phyloP scores from a whole-genome alignment of 2,113 vertebrate genomes.

The Haemorhous mexicanus region DNA sequence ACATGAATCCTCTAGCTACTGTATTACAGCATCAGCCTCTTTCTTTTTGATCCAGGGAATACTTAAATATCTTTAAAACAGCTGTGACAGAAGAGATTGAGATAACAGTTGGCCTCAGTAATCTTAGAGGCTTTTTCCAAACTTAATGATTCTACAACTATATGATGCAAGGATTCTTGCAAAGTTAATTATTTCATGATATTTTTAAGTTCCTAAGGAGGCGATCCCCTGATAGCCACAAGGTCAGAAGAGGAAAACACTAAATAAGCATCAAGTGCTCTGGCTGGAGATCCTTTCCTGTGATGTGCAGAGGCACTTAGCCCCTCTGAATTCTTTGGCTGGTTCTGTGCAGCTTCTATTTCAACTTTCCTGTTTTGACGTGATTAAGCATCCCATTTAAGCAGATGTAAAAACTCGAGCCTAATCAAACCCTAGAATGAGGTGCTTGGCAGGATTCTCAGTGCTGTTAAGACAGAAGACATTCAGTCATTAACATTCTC shows the following conservation, averaged over 20 bases:
- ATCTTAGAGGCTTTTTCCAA: neutral
- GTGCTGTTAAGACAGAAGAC: neutral
- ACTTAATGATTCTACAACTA: neutral
- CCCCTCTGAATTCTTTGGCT: neutral
- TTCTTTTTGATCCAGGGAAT: neutral
- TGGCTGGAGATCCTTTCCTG: neutral
- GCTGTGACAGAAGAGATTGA: neutral
- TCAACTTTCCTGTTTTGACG: neutral
- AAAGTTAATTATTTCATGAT: neutral
- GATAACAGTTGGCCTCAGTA: accelerated
- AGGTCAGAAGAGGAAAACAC: neutral
- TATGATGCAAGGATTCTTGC: neutral
- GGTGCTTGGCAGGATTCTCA: neutral
- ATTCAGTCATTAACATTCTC: neutral
- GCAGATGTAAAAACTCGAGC: neutral
- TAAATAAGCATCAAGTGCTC: neutral
- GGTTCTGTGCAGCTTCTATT: neutral
- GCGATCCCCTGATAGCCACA: accelerated
- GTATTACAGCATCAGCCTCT: neutral
- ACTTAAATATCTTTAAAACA: neutral
- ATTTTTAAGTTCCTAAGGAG: neutral
- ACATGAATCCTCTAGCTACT: neutral
- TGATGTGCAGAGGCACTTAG: neutral
- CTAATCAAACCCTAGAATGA: neutral
- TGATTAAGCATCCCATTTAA: neutral